Evolutionary conservation across 64 coral and sea anemone species (phyloP).

Genomic region (Montipora efflorescens): DNA sequence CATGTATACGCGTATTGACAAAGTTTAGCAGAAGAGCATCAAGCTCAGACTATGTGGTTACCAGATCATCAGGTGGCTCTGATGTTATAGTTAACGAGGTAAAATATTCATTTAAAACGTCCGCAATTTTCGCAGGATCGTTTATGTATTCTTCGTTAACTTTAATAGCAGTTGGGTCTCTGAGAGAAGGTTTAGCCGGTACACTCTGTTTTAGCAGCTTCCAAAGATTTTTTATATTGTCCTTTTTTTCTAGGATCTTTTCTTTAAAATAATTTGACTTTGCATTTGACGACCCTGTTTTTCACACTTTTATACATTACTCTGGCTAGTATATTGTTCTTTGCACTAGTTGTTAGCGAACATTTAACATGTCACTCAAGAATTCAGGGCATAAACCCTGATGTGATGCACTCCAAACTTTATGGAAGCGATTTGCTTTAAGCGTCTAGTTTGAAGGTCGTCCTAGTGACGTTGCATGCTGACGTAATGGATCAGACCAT

Average conservation of each 20-base stretch:
- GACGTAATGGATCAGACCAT: too few relatives aligned
- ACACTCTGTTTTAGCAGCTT: constrained; percentile 47
- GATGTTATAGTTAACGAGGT: constrained; percentile 30
- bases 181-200: constrained; percentile 39
- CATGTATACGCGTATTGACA: constrained; percentile 33
- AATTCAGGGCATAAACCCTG: too few relatives aligned
- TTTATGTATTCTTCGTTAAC: constrained; percentile 39
- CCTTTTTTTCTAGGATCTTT: constrained; percentile 40
- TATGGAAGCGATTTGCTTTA: too few relatives aligned
- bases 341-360: too few relatives aligned
- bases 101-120: constrained; percentile 58
- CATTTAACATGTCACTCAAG: too few relatives aligned
- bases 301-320: too few relatives aligned
- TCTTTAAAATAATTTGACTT: constrained; percentile 9
- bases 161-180: neutral
- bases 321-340: too few relatives aligned
- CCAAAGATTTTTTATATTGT: constrained; percentile 3
- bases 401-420: too few relatives aligned
- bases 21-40: constrained; percentile 17
- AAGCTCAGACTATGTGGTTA: constrained; percentile 26
- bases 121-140: constrained; percentile 27
- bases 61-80: constrained; percentile 5
- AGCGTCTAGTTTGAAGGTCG: too few relatives aligned
- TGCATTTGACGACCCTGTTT: neutral
- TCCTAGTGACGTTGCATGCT: too few relatives aligned